Evolutionary conservation across 2,888 invertebrate species (phyloP), one percentile per base, ranked within the genome.

Genomic region (Formica aserva): DNA sequence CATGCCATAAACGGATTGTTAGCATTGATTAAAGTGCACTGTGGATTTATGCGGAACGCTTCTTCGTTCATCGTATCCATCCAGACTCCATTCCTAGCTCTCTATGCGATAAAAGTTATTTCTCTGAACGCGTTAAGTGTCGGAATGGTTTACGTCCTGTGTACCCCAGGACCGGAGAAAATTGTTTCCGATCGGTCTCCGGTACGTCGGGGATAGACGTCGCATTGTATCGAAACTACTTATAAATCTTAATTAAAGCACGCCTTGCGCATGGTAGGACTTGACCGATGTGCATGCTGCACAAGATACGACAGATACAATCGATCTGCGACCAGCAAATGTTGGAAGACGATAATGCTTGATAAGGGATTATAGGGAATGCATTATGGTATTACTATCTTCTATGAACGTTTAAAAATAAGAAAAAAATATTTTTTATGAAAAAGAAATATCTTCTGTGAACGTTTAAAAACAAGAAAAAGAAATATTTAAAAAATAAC

Each of bases 1-100:
- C 86, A 88, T 86, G 88, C 89, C 89, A 91, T 92, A 92, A 91
- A 90, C 90, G 88, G 89, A 91, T 91, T 90, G 92, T 92, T 91
- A 92, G 90, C 88, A 91, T 92, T 91, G 91, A 91, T 91, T 91
- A 91, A 91, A 92, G 84, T 87, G 87, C 84, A 71, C 91, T 76
- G 82, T 76, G 75, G 69, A 83, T 83, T 84, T 89, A 82, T 80
- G 84, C 60, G 78, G 22, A 32, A 48, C 66, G 84, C 62, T 82
- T 74, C 74, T 67, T 41, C 35, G 63, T 38, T 41, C 75, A 69
- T 15, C 45, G 65, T 15, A 76, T 38, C 71, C 41, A 67, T 76
- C 84, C 74, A 78, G 45, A 57, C 75, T 81, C 55, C 76, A 63
- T 45, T 67, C 65, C 26, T 52, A 62, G 26, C 77, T 26, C 62